Base-by-base conservation (phyloP, 2,888 invertebrate genomes). In the Macrosiphum euphorbiae region DNA sequence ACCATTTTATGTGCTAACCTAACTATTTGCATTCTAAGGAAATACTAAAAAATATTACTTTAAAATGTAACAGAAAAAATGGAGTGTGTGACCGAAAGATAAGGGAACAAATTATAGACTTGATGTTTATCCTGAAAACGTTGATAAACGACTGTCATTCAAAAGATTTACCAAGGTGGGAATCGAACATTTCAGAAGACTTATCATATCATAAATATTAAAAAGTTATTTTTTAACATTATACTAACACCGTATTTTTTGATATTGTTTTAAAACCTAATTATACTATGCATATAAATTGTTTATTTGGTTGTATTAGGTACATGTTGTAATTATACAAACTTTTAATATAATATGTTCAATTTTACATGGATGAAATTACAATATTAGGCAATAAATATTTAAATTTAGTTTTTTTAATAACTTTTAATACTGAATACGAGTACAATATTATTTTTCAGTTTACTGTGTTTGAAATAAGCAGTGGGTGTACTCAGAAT, bases 111-210 rank as follows among this genome's bases (percentile, higher is more conserved):
- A 47, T 78, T 52, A 88, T 92, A 26, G 52, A 67, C n/a, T 88
- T 52, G 50, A 88, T 91, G 52, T 88, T 92, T 92, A 92, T 92
- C 50, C 88, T 88, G 24, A 88, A 92, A 61, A 92, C 41, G 50
- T 67, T 88, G 88, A 92, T 78, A 92, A 92, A 88, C 41, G 87
- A 92, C 87, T 92, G 67, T 50, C 92, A 52, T 85, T 85, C 91
- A 58, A 85, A 92, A 87, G 28, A 50, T 88, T 87, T 61, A 61
- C 61, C 50, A 26, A 28, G 13, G 26, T 35, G 11, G 11, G 26
- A 7, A 50, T 8, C 13, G 4, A 28, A 24, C 78, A 90, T 91
- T 28, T 52, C 28, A 28, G 67, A 28, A 26, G 67, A 41, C 35
- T 61, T 8, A 3, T 35, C 61, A 55, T 20, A 52, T n/a, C 85